These are phyloP conservation scores for Siniperca scherzeri DNA, from an alignment of 2,797 vertebrate genomes.

Conservation along the genomic window DNA sequence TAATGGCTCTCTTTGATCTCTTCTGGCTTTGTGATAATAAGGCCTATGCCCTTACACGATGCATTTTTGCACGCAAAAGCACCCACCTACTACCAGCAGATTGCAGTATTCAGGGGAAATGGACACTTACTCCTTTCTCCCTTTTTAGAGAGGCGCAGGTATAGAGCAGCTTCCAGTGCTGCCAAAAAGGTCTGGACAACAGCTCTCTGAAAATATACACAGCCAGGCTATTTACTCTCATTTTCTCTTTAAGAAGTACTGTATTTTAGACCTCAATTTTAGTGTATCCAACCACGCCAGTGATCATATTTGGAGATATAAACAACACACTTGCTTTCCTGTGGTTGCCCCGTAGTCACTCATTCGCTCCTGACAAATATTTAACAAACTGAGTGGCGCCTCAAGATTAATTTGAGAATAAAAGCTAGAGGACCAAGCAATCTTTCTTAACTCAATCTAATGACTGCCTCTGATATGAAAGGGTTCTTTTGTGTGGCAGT, in stretches of 20 bases:
- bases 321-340: constrained; percentile 2
- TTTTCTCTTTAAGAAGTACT: constrained; percentile 28
- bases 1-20: constrained; percentile 51
- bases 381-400: constrained; percentile 3
- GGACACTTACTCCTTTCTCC: constrained; percentile 62
- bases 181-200: constrained; percentile 36
- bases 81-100: constrained; percentile 39
- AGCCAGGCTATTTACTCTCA: constrained; percentile 40
- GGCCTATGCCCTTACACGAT: constrained; percentile 20
- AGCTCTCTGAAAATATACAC: constrained; percentile 46
- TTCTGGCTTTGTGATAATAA: constrained; percentile 45
- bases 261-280: constrained; percentile 27
- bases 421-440: background rate
- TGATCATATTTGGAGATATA: constrained; percentile 19
- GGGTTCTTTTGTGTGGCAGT: background rate
- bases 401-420: constrained; percentile 10
- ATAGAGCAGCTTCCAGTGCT: constrained; percentile 52
- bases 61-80: constrained; percentile 44
- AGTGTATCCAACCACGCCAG: constrained; percentile 6
- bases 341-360: constrained; percentile 12
- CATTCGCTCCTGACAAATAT: background rate
- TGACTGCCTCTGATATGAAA: constrained; percentile 10
- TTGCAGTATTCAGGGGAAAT: constrained; percentile 19
- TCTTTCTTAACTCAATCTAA: constrained; percentile 1
- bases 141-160: constrained; percentile 34